Conservation (phyloP, 2,797 vertebrate genomes). For the Gallinago stenura region DNA sequence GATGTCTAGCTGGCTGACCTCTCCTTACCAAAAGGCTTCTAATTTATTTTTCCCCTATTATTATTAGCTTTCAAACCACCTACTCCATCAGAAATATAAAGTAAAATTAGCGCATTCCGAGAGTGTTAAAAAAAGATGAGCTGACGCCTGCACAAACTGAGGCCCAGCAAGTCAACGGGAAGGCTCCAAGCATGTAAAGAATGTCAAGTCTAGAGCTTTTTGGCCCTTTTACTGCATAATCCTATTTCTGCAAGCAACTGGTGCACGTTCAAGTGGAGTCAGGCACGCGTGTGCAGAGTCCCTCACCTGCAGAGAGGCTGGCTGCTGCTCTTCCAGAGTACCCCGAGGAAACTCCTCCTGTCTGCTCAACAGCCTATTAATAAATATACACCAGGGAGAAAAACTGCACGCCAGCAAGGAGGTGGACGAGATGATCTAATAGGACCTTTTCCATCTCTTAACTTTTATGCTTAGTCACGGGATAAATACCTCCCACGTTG, state of each 20-base stretch:
- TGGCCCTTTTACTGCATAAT: neutral
- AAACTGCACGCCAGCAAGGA: neutral
- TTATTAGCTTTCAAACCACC: conserved; percentile 19
- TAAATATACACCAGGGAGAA: neutral
- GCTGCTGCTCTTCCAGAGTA: neutral
- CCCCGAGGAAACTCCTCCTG: neutral
- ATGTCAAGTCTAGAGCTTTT: neutral
- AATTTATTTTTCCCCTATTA: neutral
- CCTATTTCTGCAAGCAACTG: neutral
- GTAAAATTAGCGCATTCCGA: conserved; percentile 43
- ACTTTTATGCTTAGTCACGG: conserved; percentile 65
- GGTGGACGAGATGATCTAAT: conserved; percentile 41
- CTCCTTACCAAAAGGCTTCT: conserved; percentile 17
- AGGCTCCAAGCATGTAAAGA: neutral
- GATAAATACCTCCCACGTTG: conserved; percentile 28
- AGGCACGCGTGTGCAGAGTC: accelerated
- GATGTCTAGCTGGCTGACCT: conserved; percentile 49
- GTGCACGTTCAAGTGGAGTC: neutral
- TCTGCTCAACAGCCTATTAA: neutral
- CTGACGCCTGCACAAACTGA: neutral
- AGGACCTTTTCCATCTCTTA: conserved; percentile 59
- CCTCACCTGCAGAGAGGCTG: conserved; percentile 10
- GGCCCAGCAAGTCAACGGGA: neutral
- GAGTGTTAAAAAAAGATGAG: neutral
- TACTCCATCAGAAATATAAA: conserved; percentile 6